phyloP scores from a whole-genome alignment of 2,113 vertebrate genomes.

The Holacanthus passer region DNA sequence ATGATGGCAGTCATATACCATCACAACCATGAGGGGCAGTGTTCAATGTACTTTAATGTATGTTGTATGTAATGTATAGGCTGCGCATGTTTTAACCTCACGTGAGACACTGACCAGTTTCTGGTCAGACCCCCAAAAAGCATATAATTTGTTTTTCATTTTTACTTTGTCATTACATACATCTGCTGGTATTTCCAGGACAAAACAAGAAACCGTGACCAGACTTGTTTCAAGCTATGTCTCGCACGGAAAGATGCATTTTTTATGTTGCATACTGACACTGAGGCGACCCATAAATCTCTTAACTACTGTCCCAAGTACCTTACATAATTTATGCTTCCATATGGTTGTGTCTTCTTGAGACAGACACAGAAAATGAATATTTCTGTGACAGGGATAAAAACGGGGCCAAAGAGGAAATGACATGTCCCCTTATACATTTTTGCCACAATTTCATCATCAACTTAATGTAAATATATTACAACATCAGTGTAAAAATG shows the following conservation, averaged over 20 bases:
- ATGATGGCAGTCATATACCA: constrained; percentile 57
- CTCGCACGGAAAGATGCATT: not conserved
- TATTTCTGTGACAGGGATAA: not conserved
- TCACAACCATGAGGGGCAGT: not conserved
- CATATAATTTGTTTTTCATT: not conserved
- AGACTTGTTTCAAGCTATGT: not conserved
- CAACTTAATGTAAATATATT: not conserved
- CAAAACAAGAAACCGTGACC: not conserved
- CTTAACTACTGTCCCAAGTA: not conserved
- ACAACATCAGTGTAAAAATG: no score
- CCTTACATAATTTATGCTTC: not conserved
- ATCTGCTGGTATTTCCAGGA: not conserved
- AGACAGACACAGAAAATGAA: not conserved
- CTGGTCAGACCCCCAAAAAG: not conserved
- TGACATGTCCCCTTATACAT: no score
- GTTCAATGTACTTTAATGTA: not conserved
- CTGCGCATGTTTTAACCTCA: not conserved
- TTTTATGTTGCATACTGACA: no score
- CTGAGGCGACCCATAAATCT: not conserved
- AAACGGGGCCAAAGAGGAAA: not conserved
- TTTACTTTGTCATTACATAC: not conserved
- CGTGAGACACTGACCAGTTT: not conserved
- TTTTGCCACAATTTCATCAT: no score
- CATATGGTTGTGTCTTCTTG: not conserved
- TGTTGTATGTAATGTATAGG: not conserved